Evolutionary conservation across 2,797 vertebrate species (phyloP).

Genomic region (Presbytis comata): DNA sequence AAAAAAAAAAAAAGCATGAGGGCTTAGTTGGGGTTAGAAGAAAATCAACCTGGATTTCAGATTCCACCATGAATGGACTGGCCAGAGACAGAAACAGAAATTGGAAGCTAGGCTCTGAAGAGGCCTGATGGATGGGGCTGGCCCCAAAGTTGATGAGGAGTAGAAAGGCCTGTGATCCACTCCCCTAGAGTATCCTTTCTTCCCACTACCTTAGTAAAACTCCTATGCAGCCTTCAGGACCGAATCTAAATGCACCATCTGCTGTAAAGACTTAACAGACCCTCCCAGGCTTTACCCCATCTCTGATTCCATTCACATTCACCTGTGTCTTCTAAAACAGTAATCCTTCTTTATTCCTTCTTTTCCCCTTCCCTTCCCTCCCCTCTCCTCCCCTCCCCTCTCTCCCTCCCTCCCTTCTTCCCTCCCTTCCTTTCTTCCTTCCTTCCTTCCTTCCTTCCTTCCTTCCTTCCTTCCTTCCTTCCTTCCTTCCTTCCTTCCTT

Average conservation of each 20-base stretch:
- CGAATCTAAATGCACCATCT: background rate
- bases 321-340: background rate
- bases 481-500: too few species aligned
- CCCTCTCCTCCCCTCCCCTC: too few species aligned
- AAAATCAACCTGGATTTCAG: slow-evolving; percentile 68
- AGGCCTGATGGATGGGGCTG: background rate
- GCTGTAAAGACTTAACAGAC: background rate
- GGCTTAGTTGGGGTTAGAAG: slow-evolving; percentile 45
- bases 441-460: too few species aligned
- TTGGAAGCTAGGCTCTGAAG: background rate
- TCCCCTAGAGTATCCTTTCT: background rate
- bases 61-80: background rate
- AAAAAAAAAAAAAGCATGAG: background rate
- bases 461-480: too few species aligned
- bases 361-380: too few species aligned
- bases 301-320: background rate
- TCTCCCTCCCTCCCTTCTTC: too few species aligned
- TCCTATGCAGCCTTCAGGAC: background rate
- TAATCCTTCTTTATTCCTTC: background rate
- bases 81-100: background rate
- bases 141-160: background rate
- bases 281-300: too few species aligned
- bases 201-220: background rate
- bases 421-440: too few species aligned
- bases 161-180: background rate